Percentiles rank a stretch among this genome's conserved stretches.
Evolutionary conservation across 1,140 invertebrate species (phyloP).

Genomic region (Venturia canescens): DNA sequence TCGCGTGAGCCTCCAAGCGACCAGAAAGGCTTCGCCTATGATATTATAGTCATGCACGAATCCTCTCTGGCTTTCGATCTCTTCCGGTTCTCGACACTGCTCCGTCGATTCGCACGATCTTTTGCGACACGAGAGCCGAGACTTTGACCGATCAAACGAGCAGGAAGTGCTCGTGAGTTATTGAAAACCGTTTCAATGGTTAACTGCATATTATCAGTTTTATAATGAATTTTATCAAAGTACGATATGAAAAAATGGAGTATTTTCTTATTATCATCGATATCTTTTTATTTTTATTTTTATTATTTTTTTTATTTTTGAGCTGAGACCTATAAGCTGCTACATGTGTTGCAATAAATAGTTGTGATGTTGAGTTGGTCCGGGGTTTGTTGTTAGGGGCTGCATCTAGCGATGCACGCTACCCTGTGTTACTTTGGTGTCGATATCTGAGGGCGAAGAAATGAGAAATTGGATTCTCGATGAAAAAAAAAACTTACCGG

Average conservation of each 20-base stretch:
- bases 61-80: conserved; percentile 16
- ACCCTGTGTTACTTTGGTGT: no score
- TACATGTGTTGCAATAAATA: no score
- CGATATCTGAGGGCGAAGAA: no score
- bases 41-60: conserved; percentile 38
- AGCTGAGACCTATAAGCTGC: no score
- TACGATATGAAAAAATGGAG: not conserved
- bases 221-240: not conserved
- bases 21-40: conserved; percentile 53
- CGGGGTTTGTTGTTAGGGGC: no score
- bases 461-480: not conserved
- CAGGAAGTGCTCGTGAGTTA: not conserved
- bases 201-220: no score
- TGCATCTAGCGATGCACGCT: no score
- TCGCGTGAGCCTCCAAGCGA: conserved; percentile 59
- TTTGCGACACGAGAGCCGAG: conserved; percentile 18
- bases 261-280: no score
- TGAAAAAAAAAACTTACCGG: not conserved
- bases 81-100: conserved; percentile 37
- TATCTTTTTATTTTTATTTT: no score
- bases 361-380: no score
- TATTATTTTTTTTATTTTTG: no score
- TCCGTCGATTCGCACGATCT: conserved; percentile 34
- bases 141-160: not conserved
- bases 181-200: not conserved